Conservation (phyloP, 2,797 vertebrate species). For the Phoeniculus purpureus region DNA sequence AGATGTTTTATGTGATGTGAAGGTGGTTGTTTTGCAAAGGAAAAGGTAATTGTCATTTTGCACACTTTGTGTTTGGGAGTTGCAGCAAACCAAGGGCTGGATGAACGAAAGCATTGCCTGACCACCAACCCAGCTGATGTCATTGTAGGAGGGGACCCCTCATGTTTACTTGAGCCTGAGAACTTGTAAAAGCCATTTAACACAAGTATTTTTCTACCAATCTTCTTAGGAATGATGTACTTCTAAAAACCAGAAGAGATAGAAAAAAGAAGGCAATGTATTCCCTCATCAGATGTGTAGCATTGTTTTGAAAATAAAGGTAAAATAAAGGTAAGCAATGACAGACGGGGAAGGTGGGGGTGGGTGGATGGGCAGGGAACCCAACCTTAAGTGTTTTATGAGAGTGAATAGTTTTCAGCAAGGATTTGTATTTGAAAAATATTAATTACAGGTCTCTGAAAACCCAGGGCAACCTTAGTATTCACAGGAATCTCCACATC, state of each 20-base stretch:
- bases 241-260: background rate
- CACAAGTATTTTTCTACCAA: background rate
- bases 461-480: background rate
- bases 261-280: background rate
- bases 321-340: no score
- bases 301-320: background rate
- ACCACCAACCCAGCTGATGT: background rate
- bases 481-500: background rate
- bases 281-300: background rate
- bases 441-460: background rate
- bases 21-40: constrained; percentile 30
- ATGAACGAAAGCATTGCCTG: background rate
- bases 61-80: constrained; percentile 25
- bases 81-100: background rate
- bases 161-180: background rate
- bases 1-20: constrained; percentile 52
- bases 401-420: background rate
- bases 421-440: background rate
- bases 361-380: background rate
- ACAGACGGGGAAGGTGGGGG: background rate
- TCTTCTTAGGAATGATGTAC: background rate
- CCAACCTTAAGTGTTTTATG: background rate
- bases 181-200: background rate
- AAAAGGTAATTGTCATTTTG: constrained; percentile 41
- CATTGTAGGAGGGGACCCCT: background rate